Evolutionary conservation across 2,797 vertebrate genomes (phyloP).

Genomic region (Dallia pectoralis): DNA sequence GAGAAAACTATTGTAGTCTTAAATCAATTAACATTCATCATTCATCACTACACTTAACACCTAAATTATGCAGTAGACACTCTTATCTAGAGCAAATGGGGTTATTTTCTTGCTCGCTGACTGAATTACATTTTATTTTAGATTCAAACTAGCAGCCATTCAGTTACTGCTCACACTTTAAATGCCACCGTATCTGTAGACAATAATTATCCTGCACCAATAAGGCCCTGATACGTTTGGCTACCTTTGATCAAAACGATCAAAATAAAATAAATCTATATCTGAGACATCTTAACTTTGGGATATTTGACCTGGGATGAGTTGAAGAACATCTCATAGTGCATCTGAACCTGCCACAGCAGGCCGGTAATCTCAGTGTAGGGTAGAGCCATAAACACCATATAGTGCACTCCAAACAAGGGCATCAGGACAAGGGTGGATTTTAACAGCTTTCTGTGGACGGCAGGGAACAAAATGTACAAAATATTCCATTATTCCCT

Average conservation of each 20-base stretch:
- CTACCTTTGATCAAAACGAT: background rate
- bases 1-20: constrained; percentile 7
- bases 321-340: constrained; percentile 89
- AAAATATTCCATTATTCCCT: background rate
- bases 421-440: constrained; percentile 85
- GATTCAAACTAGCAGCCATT: too few species aligned
- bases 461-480: background rate
- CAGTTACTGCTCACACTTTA: too few species aligned
- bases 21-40: background rate
- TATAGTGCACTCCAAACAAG: constrained; percentile 85
- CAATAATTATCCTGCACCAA: background rate
- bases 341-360: constrained; percentile 87
- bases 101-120: too few species aligned
- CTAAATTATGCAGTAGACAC: too few species aligned
- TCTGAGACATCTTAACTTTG: background rate
- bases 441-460: constrained; percentile 79
- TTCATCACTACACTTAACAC: background rate
- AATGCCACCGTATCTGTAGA: too few species aligned
- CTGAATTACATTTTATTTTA: too few species aligned
- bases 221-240: too few species aligned
- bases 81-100: too few species aligned
- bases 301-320: constrained; percentile 77
- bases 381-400: constrained; percentile 83
- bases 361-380: constrained; percentile 80
- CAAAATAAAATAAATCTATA: background rate